These are phyloP conservation scores for Tinea pellionella DNA, from an alignment of 2,888 invertebrate genomes.

Conservation along the genomic window DNA sequence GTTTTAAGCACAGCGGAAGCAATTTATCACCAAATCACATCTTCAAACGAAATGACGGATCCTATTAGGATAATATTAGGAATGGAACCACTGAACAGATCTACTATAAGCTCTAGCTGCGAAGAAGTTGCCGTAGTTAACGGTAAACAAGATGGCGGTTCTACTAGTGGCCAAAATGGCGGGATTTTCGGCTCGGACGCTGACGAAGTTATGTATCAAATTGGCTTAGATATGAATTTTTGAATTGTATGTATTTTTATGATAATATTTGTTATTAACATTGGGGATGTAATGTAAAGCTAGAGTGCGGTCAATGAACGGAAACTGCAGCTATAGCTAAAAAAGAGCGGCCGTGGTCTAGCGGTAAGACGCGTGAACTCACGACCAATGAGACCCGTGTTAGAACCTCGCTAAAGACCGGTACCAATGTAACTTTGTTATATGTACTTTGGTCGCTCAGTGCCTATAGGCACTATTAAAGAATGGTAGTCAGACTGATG, in stretches of 20 bases:
- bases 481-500: too few relatives aligned
- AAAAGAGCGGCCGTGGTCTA: too few relatives aligned
- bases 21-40: conserved; percentile 88
- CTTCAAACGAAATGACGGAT: conserved; percentile 77
- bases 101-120: conserved; percentile 41
- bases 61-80: conserved; percentile 80
- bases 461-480: too few relatives aligned
- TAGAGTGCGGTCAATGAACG: too few relatives aligned
- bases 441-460: too few relatives aligned
- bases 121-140: conserved; percentile 20
- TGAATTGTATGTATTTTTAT: conserved; percentile 28
- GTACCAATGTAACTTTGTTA: too few relatives aligned
- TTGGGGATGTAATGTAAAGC: not conserved
- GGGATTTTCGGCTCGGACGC: conserved; percentile 39
- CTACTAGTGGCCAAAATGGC: conserved; percentile 23
- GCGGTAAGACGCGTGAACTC: too few relatives aligned
- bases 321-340: too few relatives aligned
- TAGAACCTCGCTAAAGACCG: too few relatives aligned
- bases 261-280: not conserved
- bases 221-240: conserved; percentile 67
- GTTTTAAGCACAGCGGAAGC: conserved; percentile 90
- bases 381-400: too few relatives aligned
- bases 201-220: conserved; percentile 71
- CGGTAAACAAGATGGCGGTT: conserved; percentile 25
- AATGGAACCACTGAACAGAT: conserved; percentile 51